A percentile compares a stretch with the other conserved stretches of the same genome.
These are phyloP conservation scores for Cynodonichthys magdalenae DNA, from an alignment of 2,797 vertebrate genomes.

Conservation along the genomic window DNA sequence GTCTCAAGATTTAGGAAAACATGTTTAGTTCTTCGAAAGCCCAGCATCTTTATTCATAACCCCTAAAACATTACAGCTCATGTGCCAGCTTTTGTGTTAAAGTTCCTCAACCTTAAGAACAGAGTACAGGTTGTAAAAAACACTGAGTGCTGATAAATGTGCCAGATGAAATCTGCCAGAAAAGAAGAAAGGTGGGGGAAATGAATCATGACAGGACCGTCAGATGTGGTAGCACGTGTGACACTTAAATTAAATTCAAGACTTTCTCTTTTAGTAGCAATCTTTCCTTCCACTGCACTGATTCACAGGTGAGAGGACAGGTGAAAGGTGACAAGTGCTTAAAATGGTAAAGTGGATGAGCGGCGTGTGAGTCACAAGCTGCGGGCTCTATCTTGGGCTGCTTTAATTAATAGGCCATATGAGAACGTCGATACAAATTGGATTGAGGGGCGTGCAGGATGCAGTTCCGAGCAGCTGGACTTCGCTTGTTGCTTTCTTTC, in stretches of 20 bases:
- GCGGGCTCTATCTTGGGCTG: slow-evolving; percentile 53
- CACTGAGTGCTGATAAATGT: background rate
- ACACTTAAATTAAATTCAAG: background rate
- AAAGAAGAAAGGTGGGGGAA: background rate
- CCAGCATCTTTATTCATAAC: background rate
- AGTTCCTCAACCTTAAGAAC: background rate
- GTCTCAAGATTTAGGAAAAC: too few relatives aligned
- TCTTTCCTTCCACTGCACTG: slow-evolving; percentile 4
- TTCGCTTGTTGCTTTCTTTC: background rate
- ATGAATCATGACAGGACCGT: background rate
- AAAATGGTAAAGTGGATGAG: slow-evolving; percentile 50
- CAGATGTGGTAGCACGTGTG: background rate
- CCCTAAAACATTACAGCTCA: too few relatives aligned
- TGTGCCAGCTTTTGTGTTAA: too few relatives aligned
- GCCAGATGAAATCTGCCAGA: background rate
- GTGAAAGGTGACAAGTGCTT: slow-evolving; percentile 45
- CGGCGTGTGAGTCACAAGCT: slow-evolving; percentile 59
- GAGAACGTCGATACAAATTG: slow-evolving; percentile 56
- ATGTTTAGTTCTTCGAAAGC: background rate
- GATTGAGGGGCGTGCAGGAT: slow-evolving; percentile 27
- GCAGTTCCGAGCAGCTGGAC: slow-evolving; percentile 17
- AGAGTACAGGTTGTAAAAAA: background rate
- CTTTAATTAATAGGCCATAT: slow-evolving; percentile 52
- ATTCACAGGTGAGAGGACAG: slow-evolving; percentile 34
- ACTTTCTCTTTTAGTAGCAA: background rate